Evolutionary conservation across 2,888 invertebrate species (phyloP), one percentile per base, ranked within the genome.

Genomic region (Protonemura montana): DNA sequence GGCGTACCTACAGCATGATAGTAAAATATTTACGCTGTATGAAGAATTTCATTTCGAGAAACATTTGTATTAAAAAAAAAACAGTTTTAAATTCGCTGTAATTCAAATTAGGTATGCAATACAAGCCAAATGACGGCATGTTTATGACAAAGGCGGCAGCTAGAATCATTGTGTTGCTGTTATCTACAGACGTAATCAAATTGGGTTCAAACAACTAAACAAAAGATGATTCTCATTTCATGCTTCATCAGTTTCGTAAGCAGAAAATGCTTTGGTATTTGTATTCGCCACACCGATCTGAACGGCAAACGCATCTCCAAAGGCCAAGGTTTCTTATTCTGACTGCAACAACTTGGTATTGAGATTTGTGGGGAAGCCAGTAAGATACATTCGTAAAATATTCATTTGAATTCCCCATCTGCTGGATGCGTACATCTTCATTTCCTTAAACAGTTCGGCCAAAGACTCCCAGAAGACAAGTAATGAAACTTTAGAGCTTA

Each of bases 201-300:
- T 83, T 83, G 82, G 26, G 82, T 83, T 83, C 82, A 83, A 83
- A 83, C 82, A 83, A 83, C 41, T 35, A 41, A 41, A 83, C 82
- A 41, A 83, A 83, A 41, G 82, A 83, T 42, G 82, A 83, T 83
- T 82, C 82, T 83, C 82, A 83, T 83, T 83, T 83, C 82, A 83
- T 83, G 82, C 82, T 42, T 83, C 82, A 83, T 83, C 82, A 83
- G 82, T 41, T 41, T 41, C 42, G 41, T 41, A 30, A 35, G 35
- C 29, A 26, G 21, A 83, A 83, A 83, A 83, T 83, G 82, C 82
- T 35, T 83, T 41, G 82, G 82, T 83, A 30, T 30, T 83, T 83
- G 30, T 81, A 29, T 29, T 28, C 78, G 78, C 78, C 78, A 35
- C 29, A 29, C 30, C 82, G 82, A 83, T 83, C 35, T 30, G 21